Base-by-base conservation (phyloP, 2,113 vertebrate species). In the Alces alces region DNA sequence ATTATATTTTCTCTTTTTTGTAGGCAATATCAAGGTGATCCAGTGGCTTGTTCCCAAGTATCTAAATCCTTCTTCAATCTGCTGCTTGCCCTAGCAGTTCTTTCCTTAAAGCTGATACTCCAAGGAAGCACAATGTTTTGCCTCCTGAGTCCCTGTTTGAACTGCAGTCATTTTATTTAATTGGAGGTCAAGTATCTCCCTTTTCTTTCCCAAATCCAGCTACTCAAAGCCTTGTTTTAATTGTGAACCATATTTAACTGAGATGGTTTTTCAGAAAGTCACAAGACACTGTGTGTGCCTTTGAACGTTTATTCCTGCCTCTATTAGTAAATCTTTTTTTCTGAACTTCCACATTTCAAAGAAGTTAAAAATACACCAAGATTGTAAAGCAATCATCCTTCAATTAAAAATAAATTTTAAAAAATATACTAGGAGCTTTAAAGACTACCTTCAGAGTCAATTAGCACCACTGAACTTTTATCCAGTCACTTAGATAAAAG, bases 281-380 rank as follows among this genome's bases (percentile, higher is more conserved):
- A 39, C 3, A 47, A 90, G 36, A 89, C 28, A 96, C 25, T 2
- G 1, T 70, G 55, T 47, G 36, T 90, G 52, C 33, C 55, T 95
- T 85, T 92, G 39, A 89, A 57, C 47, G 10, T 50, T 97, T 57
- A 92, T 16, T 23, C 79, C 5, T 21, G 52, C 50, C 7, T 88
- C 88, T 92, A 39, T 66, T 58, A 64, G 14, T 73, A 90, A 89
- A 43, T 64, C 33, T 57, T 64, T 85, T 91, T 86, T 60, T 33
- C 70, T 79, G 17, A 92, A 89, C 93, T 95, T 82, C 36, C n/a
- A n/a, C 61, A 85, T 64, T 79, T 96, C 54, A 90, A 84, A 94
- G 33, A 89, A 83, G 79, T 86, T 79, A 82, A 86, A 97, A 97
- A 94, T 57, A 80, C 1, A 27, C 12, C 47, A 7, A 15, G 70